Evolutionary conservation across 2,797 vertebrate genomes (phyloP).

Genomic region (Cheirogaleus major): DNA sequence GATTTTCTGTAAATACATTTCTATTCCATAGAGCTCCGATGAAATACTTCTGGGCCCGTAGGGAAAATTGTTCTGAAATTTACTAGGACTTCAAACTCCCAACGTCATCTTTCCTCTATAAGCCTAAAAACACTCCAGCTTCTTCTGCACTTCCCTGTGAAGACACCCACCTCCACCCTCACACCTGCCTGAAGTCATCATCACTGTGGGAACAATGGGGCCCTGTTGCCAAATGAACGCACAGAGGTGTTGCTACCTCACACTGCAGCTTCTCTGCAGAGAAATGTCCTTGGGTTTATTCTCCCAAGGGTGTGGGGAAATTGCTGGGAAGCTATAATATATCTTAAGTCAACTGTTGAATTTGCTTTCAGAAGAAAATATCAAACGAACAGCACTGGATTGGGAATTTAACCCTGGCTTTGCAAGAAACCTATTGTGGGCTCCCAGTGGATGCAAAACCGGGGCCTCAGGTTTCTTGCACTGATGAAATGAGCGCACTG

Average conservation of each 20-base stretch:
- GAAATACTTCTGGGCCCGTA: background rate
- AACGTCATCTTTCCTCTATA: accelerated
- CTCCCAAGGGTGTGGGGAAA: background rate
- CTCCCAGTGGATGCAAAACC: background rate
- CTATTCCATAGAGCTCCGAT: background rate
- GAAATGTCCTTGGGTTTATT: background rate
- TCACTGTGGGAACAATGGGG: accelerated
- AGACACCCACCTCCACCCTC: background rate
- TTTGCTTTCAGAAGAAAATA: background rate
- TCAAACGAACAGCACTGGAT: background rate
- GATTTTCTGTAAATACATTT: background rate
- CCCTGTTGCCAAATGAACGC: accelerated
- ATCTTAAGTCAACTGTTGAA: background rate
- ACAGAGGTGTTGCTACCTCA: accelerated
- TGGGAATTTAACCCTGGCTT: background rate
- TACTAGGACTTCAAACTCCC: background rate
- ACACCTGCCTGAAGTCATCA: background rate
- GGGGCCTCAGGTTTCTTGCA: background rate
- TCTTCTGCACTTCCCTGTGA: accelerated
- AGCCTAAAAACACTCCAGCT: background rate
- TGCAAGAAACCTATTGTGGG: background rate
- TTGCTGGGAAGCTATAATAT: background rate
- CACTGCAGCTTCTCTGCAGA: background rate
- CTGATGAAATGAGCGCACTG: background rate
- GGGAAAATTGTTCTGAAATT: background rate